These are phyloP conservation scores for Eupsittula cactorum DNA, from an alignment of 2,113 vertebrate species.

Conservation along the genomic window DNA sequence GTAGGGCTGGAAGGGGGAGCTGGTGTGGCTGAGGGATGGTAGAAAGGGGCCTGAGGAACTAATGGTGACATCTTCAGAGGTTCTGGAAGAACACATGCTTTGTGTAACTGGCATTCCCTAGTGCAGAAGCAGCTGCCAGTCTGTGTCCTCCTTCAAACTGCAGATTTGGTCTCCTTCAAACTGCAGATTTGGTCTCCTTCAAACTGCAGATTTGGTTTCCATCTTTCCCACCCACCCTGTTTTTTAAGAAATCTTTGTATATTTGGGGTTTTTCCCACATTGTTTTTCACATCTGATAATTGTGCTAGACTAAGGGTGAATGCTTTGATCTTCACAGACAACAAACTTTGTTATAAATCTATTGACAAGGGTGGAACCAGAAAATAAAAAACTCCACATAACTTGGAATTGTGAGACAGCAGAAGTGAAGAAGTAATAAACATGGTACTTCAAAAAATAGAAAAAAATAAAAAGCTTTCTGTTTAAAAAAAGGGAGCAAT, in stretches of 20 bases:
- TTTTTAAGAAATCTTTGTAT: conserved; percentile 23
- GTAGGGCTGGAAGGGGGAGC: not conserved
- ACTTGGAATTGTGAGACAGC: not conserved
- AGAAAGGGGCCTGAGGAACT: accelerated
- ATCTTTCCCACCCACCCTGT: not conserved
- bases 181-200: not conserved
- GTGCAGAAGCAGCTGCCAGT: not conserved
- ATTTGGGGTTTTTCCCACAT: not conserved
- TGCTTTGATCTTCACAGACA: conserved; percentile 33
- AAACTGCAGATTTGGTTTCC: not conserved
- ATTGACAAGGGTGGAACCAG: conserved; percentile 1
- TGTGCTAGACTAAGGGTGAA: not conserved
- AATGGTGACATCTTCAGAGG: not conserved
- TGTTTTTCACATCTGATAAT: not conserved
- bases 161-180: not conserved
- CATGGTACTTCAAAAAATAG: not conserved
- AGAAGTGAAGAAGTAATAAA: conserved; percentile 4
- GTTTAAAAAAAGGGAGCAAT: conserved; percentile 9
- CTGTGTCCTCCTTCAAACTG: not conserved
- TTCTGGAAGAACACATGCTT: not conserved
- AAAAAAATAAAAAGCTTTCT: not conserved
- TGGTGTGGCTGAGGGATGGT: not conserved
- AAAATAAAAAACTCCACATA: not conserved
- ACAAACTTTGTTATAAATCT: not conserved
- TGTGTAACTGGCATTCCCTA: not conserved